Evolutionary conservation across 2,797 vertebrate genomes (phyloP), one percentile per base, ranked within the genome.

Genomic region (Megaceryle alcyon): DNA sequence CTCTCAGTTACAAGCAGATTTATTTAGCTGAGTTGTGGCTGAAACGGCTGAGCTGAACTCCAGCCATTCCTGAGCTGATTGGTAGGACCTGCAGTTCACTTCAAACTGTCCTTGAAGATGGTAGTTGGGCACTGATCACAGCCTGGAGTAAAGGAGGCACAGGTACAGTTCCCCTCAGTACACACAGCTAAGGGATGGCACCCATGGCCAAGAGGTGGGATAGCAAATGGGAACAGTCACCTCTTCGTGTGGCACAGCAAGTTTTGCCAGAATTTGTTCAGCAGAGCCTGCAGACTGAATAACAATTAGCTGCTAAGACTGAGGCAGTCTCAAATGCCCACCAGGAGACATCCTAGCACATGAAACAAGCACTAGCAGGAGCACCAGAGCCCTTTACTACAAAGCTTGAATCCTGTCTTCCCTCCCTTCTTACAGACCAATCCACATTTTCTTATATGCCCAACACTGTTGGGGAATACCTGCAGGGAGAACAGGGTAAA

Each of bases 181-280:
- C 4, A 6, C 29, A 0, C 26, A 16, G 51, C n/a, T 19, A 21
- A 73, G 39, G 29, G 60, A n/a, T 70, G 26, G 51, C 14, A 82
- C 10, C 54, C 14, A 11, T 0, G 0, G 39, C 59, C 91, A 46
- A 81, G 70, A 37, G 19, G 43, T 17, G 19, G 59, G 22, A 18
- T 8, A 37, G 82, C 28, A 86, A 90, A 78, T 4, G 6, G 53
- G 43, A 31, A 88, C 70, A 61, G 80, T 39, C 76, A 66, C 46
- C 68, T 87, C 64, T 63, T 69, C 85, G 53, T 44, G 65, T 71
- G n/a, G 25, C 77, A 57, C 61, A 53, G 78, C 73, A 76, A 49
- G 44, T 48, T 56, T 78, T 86, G 54, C 83, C 88, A 65, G 80
- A 63, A 84, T 72, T 88, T 33, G 53, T 65, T 68, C 80, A 64